Evolutionary conservation across 2,888 invertebrate genomes (phyloP), one percentile per base, ranked within the genome.

Genomic region (Lasioglossum leucozonium): DNA sequence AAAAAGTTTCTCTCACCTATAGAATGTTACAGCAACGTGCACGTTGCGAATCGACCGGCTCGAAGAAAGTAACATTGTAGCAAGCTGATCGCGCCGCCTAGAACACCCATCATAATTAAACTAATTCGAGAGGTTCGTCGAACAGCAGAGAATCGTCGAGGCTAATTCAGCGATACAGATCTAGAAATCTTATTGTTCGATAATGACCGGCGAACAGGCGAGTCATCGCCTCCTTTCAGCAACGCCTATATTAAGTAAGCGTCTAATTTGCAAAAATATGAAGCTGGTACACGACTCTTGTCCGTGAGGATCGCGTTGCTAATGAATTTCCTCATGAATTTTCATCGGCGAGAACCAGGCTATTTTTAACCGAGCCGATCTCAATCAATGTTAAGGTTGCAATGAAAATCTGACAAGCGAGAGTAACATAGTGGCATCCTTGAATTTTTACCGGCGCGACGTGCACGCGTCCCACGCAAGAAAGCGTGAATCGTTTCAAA

Each of bases 321-420:
- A 72, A 72, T 72, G 44, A 67, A 72, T 47, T 30, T 72, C 72
- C 30, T 72, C 47, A 34, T 72, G 44, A 72, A 44, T 72, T 72
- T 47, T 26, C 72, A 72, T 18, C 72, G 44, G 44, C 13, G 30
- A 4, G 51, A 22, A 51, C 22, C 44, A 37, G 26, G 44, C 67
- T 76, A 76, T 47, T 76, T 76, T 76, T 67, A 76, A 18, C 47
- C 22, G 44, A 34, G 30, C 34, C 37, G 47, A 67, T 76, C 47
- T 42, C 47, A 51, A n/a, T 34, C 76, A 47, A 47, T 34, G 76
- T 47, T 76, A 51, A 76, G 34, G 37, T n/a, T 10, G 37, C 76
- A 47, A 76, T 26, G 76, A 67, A 76, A 65, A 67, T 47, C 76
- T 37, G n/a, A 22, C 34, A 47, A 76, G 67, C 65, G 67, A 76